Evolutionary conservation across 2,888 invertebrate genomes (phyloP), one percentile per base, ranked within the genome.

Genomic region (Pilophorus perplexus): DNA sequence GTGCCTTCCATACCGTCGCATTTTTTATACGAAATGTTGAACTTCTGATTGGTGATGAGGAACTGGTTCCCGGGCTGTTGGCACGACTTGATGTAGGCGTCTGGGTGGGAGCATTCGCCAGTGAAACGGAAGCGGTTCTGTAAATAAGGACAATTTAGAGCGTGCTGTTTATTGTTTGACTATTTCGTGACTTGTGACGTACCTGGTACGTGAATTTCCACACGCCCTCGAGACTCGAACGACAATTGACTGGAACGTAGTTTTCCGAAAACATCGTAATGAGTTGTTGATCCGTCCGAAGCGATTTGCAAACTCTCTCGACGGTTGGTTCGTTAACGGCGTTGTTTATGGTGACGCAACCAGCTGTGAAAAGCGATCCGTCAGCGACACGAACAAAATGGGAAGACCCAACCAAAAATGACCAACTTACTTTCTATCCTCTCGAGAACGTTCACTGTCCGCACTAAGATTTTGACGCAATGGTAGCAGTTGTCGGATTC

Each of bases 31-130:
- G 93, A 93, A 71, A 97, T 93, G 74, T 92, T 91, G 75, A 97
- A 96, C 77, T 96, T 95, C 77, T 96, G 94, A 79, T 97, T 97
- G 57, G 94, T 93, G 71, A 96, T 95, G 70, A 95, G 82, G 78
- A 94, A 97, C 76, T 94, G 92, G 10, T 94, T 93, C 67, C 97
- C 97, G 2, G 96, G 93, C 18, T 91, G 91, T 79, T 97, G 97
- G 76, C 97, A 97, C 0, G 96, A 95, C 73, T 86, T 85, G 71
- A 97, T 93, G 74, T 89, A 87, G 2, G 92, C 93, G 77, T 91
- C 92, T 0, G 88, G 89, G 75, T 92, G 84, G 73, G 88, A 85
- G 76, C 97, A 97, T 77, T 93, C 93, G 55, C 94, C 94, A 18
- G 92, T 93, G 74, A 93, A 94, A 68, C 92, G 84, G 75, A 89